A percentile compares a stretch with the other conserved stretches of the same genome.
Conservation (phyloP, 35 echinoderm and acorn worm genomes). For the Strongylocentrotus purpuratus region DNA sequence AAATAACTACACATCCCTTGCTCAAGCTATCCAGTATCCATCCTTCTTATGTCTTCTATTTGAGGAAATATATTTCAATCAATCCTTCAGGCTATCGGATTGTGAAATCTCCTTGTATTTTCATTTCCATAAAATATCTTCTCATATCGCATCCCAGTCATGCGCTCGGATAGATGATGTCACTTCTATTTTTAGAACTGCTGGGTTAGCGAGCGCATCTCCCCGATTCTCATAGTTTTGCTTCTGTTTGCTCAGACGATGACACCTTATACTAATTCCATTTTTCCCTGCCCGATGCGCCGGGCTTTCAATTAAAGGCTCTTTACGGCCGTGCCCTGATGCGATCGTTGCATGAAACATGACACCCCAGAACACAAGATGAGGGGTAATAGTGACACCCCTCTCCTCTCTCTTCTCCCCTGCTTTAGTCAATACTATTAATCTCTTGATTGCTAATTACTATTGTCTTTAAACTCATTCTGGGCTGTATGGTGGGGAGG, state of each 20-base stretch:
- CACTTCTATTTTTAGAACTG: background rate
- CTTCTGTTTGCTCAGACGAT: background rate
- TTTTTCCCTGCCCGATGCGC: background rate
- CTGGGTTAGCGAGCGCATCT: background rate
- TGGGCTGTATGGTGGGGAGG: background rate
- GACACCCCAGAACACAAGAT: background rate
- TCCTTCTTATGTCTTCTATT: background rate
- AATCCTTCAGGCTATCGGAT: background rate
- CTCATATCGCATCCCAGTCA: background rate
- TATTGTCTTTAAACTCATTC: background rate
- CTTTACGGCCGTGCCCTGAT: background rate
- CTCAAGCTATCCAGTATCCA: too few species aligned
- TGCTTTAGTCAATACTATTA: conserved; percentile 12
- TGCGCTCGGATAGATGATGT: background rate
- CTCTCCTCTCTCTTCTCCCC: background rate
- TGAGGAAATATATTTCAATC: background rate
- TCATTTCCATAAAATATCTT: background rate
- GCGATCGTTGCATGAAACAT: background rate
- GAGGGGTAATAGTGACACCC: background rate
- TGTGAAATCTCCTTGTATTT: background rate
- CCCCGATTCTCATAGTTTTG: background rate
- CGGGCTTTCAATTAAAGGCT: background rate
- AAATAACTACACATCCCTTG: too few species aligned
- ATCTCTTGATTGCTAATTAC: conserved; percentile 18
- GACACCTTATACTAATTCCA: background rate